Conservation (phyloP, 2,797 vertebrate genomes). For the Aythya fuligula region DNA sequence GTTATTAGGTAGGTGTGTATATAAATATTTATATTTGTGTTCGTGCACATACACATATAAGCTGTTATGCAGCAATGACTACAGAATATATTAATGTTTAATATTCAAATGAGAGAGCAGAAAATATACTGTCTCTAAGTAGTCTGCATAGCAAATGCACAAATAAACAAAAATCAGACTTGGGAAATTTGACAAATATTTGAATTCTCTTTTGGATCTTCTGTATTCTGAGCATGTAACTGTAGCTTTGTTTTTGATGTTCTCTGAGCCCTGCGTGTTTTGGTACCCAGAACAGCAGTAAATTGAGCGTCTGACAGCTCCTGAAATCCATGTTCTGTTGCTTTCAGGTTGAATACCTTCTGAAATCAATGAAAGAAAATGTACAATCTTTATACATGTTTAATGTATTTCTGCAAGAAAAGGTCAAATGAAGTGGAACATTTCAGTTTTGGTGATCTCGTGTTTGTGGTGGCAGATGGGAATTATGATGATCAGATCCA, state of each 20-base stretch:
- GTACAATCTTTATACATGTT: slow-evolving; percentile 56
- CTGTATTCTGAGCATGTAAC: slow-evolving; percentile 40
- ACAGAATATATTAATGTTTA: background rate
- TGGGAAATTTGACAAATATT: background rate
- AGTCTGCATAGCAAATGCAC: background rate
- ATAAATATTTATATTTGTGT: background rate
- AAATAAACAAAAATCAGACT: background rate
- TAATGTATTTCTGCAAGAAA: slow-evolving; percentile 67
- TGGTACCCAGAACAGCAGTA: slow-evolving; percentile 39
- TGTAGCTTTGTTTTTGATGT: slow-evolving; percentile 46
- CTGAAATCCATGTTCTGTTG: slow-evolving; percentile 45
- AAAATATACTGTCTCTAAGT: background rate
- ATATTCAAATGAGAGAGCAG: background rate
- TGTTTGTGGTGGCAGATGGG: slow-evolving; percentile 2
- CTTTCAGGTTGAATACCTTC: slow-evolving; percentile 59
- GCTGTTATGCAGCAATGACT: background rate
- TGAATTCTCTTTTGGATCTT: background rate
- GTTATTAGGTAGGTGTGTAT: background rate
- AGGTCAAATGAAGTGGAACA: slow-evolving; percentile 70
- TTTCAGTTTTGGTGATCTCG: slow-evolving; percentile 26
- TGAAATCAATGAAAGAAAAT: slow-evolving; percentile 66
- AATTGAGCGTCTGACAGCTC: slow-evolving; percentile 67
- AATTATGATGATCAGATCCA: background rate
- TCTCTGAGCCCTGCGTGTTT: slow-evolving; percentile 19
- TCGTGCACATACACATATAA: background rate